Base-by-base conservation (phyloP, 2,797 vertebrate genomes). In the Malacoctenus gilli region DNA sequence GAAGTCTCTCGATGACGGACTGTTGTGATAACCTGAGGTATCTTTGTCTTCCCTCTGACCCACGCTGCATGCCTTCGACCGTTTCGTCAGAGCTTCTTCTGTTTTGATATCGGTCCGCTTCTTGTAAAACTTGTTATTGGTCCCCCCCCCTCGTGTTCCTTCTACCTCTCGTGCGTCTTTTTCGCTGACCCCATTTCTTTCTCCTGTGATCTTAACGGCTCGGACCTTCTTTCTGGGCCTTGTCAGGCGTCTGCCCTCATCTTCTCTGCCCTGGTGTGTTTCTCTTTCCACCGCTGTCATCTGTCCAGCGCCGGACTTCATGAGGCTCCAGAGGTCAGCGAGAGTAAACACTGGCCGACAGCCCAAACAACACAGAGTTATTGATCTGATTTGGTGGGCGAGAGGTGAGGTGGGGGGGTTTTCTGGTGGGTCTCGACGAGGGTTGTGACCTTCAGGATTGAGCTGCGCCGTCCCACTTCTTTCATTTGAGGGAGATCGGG, bases 1-100 rank as follows among this genome's bases (percentile, higher is more conserved):
- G 57, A 80, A 79, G 81, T 80, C 77, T 83, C 49, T 52, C 41
- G 64, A 65, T 72, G 64, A 72, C 80, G 68, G 64, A 77, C 70
- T 72, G 59, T 77, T 78, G 54, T 68, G 64, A 82, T 87, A 85
- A 86, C 73, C 82, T 77, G 36, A 66, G 74, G 76, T 71, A 72
- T 57, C 70, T 61, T 62, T 12, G 69, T 51, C 52, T 72, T 79
- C 85, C 78, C 71, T 76, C 64, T 80, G 72, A 83, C 73, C 79
- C 42, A 51, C 52, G 67, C 43, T 72, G 13, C 67, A 70, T 67
- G 70, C 44, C 67, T 75, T 67, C 51, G 67, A 68, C 69, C 46
- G 37, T 56, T 53, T 61, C 38, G 47, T 76, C 71, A 76, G 62
- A 82, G 52, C 70, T 73, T 61, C 21, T 22, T 74, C 55, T 68